Percentiles rank a stretch among this genome's conserved stretches.
These are phyloP conservation scores for Haemorhous mexicanus DNA, from an alignment of 2,113 vertebrate species.

Conservation along the genomic window DNA sequence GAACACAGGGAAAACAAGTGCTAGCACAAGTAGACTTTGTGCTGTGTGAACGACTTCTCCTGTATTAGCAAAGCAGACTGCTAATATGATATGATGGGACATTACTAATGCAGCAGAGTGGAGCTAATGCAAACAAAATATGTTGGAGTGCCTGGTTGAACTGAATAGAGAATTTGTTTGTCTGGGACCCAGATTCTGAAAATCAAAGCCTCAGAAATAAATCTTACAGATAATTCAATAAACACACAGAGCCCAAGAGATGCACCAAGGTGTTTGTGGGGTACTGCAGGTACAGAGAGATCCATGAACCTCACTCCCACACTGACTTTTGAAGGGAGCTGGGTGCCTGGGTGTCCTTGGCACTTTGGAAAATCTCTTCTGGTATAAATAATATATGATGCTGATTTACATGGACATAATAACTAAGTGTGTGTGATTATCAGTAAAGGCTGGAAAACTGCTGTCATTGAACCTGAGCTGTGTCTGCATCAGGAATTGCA, in stretches of 20 bases:
- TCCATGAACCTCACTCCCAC: background rate
- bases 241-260: background rate
- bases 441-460: background rate
- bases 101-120: slow-evolving; percentile 64
- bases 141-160: slow-evolving; percentile 35
- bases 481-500: background rate
- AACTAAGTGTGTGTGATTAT: background rate
- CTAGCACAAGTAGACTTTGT: slow-evolving; percentile 34
- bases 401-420: slow-evolving; percentile 25
- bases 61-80: slow-evolving; percentile 35
- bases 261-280: background rate
- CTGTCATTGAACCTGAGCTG: background rate
- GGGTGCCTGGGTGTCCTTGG: background rate
- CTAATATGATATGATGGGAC: slow-evolving; percentile 58
- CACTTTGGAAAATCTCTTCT: background rate
- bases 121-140: slow-evolving; percentile 62
- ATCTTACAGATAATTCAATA: background rate
- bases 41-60: background rate
- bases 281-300: background rate
- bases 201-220: slow-evolving; percentile 29
- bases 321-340: background rate
- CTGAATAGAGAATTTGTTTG: slow-evolving; percentile 55
- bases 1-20: slow-evolving; percentile 16
- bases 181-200: background rate
- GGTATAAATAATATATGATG: slow-evolving; percentile 36